These are phyloP conservation scores for Rotaria magnacalcarata DNA, from an alignment of 2,888 invertebrate genomes.

Conservation along the genomic window DNA sequence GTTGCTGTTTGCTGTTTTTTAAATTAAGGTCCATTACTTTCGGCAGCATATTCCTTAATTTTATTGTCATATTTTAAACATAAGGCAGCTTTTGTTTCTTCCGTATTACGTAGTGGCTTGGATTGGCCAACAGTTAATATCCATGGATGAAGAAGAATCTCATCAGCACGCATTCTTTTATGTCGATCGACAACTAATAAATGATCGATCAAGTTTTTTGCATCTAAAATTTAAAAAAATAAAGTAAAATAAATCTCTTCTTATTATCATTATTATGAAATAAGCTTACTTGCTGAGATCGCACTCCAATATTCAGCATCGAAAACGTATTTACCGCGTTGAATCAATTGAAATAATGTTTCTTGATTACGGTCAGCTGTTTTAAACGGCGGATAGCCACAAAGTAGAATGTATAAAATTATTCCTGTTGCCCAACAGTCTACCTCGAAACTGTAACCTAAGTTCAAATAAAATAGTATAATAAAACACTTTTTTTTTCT, in stretches of 20 bases:
- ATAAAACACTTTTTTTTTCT: not conserved
- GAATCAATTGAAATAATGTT: constrained; percentile 61
- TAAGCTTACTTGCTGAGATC: constrained; percentile 50
- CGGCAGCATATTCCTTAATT: not conserved
- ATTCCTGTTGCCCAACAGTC: constrained; percentile 63
- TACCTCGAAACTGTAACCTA: constrained; percentile 61
- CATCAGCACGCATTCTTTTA: constrained; percentile 55
- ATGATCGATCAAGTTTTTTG: constrained; percentile 57
- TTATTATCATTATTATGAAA: not conserved
- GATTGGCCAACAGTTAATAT: constrained; percentile 49
- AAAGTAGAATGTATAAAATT: constrained; percentile 61
- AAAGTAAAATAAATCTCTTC: not conserved
- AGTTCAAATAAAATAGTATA: not conserved
- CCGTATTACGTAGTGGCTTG: constrained; percentile 32
- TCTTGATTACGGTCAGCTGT: constrained; percentile 60
- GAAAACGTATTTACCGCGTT: constrained; percentile 60
- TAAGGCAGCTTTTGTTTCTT: not conserved
- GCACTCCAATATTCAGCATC: constrained; percentile 60
- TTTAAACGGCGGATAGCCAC: constrained; percentile 63
- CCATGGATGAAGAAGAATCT: constrained; percentile 58
- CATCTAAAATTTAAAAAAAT: constrained; percentile 51
- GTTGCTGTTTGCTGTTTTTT: not conserved
- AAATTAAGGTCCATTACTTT: not conserved
- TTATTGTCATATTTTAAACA: not conserved
- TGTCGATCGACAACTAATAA: constrained; percentile 57